Evolutionary conservation across 1,140 invertebrate genomes (phyloP).

Genomic region (Manduca sexta): DNA sequence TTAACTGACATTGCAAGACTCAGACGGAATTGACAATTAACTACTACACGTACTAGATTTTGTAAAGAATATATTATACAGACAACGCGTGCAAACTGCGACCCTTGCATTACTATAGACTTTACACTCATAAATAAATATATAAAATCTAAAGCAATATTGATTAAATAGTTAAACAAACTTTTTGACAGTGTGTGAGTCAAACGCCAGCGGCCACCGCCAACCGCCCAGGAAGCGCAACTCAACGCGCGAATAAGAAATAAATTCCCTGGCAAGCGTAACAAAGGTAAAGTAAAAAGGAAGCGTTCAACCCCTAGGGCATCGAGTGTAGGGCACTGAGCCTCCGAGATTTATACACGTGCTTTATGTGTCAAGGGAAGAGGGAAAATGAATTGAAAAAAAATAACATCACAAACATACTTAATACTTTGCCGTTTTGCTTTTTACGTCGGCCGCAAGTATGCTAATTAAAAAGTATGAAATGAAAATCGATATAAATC

Average conservation of each 20-base stretch:
- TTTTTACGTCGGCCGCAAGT: too few species aligned
- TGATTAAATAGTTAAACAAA: not conserved
- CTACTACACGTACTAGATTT: too few species aligned
- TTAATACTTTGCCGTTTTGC: conserved; percentile 6
- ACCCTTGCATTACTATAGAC: too few species aligned
- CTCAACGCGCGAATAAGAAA: conserved; percentile 67
- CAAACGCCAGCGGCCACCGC: conserved; percentile 41
- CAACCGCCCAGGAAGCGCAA: conserved; percentile 67
- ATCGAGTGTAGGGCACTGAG: conserved; percentile 16
- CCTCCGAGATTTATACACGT: conserved; percentile 39
- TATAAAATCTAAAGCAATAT: not conserved
- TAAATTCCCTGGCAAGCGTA: conserved; percentile 66
- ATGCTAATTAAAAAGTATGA: too few species aligned
- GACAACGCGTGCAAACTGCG: too few species aligned
- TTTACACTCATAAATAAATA: not conserved
- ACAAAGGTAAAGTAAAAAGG: conserved; percentile 67
- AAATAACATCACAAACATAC: too few species aligned
- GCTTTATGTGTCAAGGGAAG: conserved; percentile 33
- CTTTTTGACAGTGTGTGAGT: conserved; percentile 12
- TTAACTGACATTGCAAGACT: too few species aligned
- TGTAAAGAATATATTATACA: too few species aligned
- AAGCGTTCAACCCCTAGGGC: conserved; percentile 39
- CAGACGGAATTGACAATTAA: too few species aligned
- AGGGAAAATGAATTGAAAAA: conserved; percentile 16
- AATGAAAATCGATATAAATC: too few species aligned